phyloP scores from a whole-genome alignment of 2,888 invertebrate species.

The Megaustenia siamemsis region DNA sequence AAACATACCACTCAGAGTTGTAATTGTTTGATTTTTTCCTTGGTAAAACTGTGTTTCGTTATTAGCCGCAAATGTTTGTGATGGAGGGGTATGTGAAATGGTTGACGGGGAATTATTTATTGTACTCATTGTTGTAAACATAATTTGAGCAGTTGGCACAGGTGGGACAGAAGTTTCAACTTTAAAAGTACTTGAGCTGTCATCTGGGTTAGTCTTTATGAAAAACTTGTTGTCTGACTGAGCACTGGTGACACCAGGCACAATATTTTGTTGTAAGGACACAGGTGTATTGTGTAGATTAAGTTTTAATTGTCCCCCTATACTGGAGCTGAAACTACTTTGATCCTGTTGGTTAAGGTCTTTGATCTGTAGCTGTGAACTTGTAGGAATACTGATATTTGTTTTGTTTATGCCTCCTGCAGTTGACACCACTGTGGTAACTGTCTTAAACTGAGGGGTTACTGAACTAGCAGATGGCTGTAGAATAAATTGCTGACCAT shows the following conservation, averaged over 20 bases:
- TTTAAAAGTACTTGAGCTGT: neutral
- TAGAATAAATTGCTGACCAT: constrained; percentile 48
- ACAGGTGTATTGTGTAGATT: constrained; percentile 19
- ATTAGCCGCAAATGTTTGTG: neutral
- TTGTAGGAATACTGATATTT: constrained; percentile 18
- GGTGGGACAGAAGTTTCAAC: constrained; percentile 2
- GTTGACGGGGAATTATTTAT: neutral
- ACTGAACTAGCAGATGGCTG: constrained; percentile 34
- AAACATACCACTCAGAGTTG: constrained; percentile 45
- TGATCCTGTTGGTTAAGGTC: constrained; percentile 13
- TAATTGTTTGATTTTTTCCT: constrained; percentile 44
- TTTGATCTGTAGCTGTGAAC: constrained; percentile 4
- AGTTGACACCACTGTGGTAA: neutral
- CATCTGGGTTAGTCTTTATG: constrained; percentile 26
- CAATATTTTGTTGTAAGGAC: neutral
- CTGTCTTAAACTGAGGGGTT: constrained; percentile 27
- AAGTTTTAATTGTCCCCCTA: constrained; percentile 1
- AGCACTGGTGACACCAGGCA: neutral
- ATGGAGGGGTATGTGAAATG: neutral
- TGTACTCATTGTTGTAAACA: constrained; percentile 1
- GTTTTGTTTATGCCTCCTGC: neutral
- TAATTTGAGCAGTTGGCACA: constrained; percentile 3
- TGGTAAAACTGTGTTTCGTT: constrained; percentile 24
- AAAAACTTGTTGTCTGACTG: constrained; percentile 24
- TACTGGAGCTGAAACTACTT: neutral